Evolutionary conservation across 1,140 invertebrate genomes (phyloP).

Genomic region (Drosophila orena): DNA sequence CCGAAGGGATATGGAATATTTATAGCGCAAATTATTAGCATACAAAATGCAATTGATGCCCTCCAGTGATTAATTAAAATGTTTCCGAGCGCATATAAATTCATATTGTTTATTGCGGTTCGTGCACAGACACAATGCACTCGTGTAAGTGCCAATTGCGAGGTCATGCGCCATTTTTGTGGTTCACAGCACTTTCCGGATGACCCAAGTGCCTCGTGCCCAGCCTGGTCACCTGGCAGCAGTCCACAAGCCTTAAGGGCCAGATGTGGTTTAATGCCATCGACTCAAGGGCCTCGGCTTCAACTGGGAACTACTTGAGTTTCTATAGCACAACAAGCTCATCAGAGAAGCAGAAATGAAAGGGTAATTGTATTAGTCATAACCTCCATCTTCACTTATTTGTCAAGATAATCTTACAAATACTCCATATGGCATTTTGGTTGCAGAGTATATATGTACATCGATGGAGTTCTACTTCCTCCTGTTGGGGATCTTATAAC

Average conservation of each 20-base stretch:
- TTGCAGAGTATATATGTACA: background rate
- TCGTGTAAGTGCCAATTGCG: constrained; percentile 26
- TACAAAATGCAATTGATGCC: constrained; percentile 82
- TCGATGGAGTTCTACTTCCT: background rate
- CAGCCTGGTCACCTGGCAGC: background rate
- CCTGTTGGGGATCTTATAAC: constrained; percentile 7
- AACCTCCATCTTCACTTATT: too few species aligned
- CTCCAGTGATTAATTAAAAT: constrained; percentile 82
- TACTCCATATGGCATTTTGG: too few species aligned
- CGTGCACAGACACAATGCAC: constrained; percentile 25
- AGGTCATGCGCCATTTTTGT: constrained; percentile 55
- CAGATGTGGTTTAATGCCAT: constrained; percentile 25
- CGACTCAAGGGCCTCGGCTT: background rate
- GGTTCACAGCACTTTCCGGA: constrained; percentile 36
- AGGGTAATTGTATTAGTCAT: too few species aligned
- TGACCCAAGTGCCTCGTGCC: constrained; percentile 7
- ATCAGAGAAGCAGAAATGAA: too few species aligned
- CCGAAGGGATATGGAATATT: constrained; percentile 64
- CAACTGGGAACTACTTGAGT: background rate
- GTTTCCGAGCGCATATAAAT: constrained; percentile 78
- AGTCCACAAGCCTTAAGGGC: background rate
- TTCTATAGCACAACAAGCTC: too few species aligned
- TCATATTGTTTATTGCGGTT: constrained; percentile 74
- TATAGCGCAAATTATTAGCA: constrained; percentile 79
- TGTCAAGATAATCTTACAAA: too few species aligned